phyloP scores from a whole-genome alignment of 2,797 vertebrate species.

The Sebastes minor region DNA sequence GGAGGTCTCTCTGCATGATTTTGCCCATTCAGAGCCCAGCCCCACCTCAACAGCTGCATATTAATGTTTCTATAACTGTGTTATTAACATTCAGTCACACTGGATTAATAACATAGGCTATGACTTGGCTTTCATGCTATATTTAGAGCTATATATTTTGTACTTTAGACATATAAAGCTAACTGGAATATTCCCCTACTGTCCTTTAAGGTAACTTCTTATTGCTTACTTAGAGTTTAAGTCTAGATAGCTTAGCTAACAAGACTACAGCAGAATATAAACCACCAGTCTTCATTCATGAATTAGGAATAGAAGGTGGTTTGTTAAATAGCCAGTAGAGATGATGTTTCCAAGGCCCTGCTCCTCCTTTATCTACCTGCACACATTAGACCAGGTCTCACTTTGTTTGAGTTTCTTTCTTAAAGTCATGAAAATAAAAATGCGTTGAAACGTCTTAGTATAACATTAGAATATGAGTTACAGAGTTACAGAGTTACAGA shows the following conservation, averaged over 20 bases:
- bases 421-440: no score
- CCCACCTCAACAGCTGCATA: not conserved
- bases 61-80: not conserved
- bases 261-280: not conserved
- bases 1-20: not conserved
- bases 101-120: not conserved
- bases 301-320: accelerated
- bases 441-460: no score
- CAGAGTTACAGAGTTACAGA: no score
- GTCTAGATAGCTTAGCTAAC: not conserved
- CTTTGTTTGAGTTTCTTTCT: no score
- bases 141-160: no score
- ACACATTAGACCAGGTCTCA: no score
- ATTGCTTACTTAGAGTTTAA: not conserved
- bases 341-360: conserved; percentile 8
- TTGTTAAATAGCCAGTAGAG: accelerated
- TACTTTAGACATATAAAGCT: not conserved
- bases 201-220: not conserved
- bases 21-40: no score
- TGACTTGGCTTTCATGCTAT: no score
- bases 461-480: no score
- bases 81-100: not conserved
- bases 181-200: not conserved
- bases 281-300: not conserved
- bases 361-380: not conserved